phyloP scores from a whole-genome alignment of 2,888 invertebrate genomes.

The Autographa gamma region DNA sequence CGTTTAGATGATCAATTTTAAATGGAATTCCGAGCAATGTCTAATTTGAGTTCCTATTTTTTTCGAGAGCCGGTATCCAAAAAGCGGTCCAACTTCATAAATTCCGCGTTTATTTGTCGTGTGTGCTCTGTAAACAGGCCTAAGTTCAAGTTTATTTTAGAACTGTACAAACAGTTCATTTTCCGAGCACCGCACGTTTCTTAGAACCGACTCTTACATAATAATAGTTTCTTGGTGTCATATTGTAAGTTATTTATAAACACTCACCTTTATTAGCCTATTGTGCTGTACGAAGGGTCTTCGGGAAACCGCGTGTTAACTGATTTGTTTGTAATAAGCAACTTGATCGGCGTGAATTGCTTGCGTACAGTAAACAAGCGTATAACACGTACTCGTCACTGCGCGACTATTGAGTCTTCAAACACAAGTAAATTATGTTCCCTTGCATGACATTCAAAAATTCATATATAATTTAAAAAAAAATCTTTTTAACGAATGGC shows the following conservation, averaged over 20 bases:
- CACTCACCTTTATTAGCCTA: conserved; percentile 61
- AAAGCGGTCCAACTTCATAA: not conserved
- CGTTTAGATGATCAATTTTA: too few species aligned
- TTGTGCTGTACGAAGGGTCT: conserved; percentile 58
- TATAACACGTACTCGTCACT: not conserved
- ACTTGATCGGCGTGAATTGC: conserved; percentile 25
- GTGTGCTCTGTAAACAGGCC: conserved; percentile 2
- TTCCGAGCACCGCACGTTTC: conserved; percentile 52
- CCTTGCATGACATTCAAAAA: not conserved
- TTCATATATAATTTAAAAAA: not conserved
- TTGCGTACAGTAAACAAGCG: conserved; percentile 6
- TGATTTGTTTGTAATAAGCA: conserved; percentile 40
- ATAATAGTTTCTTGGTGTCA: conserved; percentile 52
- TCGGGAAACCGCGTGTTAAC: conserved; percentile 51
- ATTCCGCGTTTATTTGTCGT: not conserved
- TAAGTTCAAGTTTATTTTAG: conserved; percentile 38
- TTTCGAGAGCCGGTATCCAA: not conserved
- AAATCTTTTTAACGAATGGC: not conserved
- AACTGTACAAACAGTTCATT: conserved; percentile 28
- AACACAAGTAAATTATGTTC: not conserved
- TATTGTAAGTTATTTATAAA: conserved; percentile 66
- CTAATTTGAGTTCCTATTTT: not conserved
- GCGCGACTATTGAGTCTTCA: not conserved
- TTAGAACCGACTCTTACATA: conserved; percentile 48
- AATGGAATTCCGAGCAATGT: too few species aligned